A percentile compares a stretch with the other conserved stretches of the same genome.
phyloP scores from a whole-genome alignment of 2,888 invertebrate genomes.

The Watsonalla cultraria region DNA sequence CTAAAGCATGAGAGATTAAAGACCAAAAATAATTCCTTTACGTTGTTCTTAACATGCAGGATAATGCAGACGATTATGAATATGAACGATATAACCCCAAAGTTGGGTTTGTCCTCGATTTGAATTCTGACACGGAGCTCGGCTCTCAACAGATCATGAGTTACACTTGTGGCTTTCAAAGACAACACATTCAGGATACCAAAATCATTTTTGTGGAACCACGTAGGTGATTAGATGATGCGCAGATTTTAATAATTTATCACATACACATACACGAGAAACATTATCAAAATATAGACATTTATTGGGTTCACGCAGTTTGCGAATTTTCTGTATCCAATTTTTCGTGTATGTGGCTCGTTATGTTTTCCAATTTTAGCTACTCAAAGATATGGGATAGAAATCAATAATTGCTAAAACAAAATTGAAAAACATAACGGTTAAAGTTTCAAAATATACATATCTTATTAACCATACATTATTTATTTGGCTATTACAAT shows the following conservation, averaged over 20 bases:
- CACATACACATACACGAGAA: slow-evolving; percentile 43
- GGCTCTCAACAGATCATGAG: slow-evolving; percentile 22
- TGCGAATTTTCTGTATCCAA: slow-evolving; percentile 1
- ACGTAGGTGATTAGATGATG: slow-evolving; percentile 67
- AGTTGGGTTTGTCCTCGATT: slow-evolving; percentile 62
- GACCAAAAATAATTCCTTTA: slow-evolving; percentile 34
- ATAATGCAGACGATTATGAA: slow-evolving; percentile 48
- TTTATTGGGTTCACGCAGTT: not conserved
- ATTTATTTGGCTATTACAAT: slow-evolving; percentile 60
- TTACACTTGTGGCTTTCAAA: slow-evolving; percentile 51
- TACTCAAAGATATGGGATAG: not conserved
- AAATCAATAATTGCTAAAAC: not conserved
- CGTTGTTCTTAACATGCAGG: slow-evolving; percentile 66
- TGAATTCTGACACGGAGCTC: slow-evolving; percentile 34
- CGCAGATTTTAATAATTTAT: slow-evolving; percentile 39
- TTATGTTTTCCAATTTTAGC: slow-evolving; percentile 50
- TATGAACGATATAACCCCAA: slow-evolving; percentile 58
- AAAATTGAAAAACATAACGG: slow-evolving; percentile 54
- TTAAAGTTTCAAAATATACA: slow-evolving; percentile 24
- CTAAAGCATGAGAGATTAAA: slow-evolving; percentile 45
- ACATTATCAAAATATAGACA: not conserved
- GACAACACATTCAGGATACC: slow-evolving; percentile 31
- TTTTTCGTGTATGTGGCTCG: slow-evolving; percentile 40
- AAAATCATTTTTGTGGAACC: slow-evolving; percentile 49
- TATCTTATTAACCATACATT: slow-evolving; percentile 56